Conservation (phyloP, 2,797 vertebrate genomes). For the Gobionotothen gibberifrons region DNA sequence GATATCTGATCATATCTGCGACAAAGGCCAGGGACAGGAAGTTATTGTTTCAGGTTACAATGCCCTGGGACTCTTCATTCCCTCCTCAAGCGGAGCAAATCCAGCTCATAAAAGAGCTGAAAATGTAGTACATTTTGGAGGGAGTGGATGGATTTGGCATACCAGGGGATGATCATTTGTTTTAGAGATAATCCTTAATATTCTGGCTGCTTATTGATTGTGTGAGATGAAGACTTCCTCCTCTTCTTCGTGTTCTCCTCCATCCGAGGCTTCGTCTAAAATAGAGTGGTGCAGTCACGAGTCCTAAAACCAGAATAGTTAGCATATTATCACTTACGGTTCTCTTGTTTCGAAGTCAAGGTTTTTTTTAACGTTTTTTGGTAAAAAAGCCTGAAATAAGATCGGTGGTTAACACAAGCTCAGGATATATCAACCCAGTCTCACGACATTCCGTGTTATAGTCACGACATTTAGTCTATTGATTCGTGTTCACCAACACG, state of each 20-base stretch:
- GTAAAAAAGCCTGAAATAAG: no score
- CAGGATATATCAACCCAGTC: no score
- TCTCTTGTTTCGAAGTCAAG: no score
- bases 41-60: neutral
- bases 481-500: no score
- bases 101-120: neutral
- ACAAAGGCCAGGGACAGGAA: slow-evolving; percentile 9
- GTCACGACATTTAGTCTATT: no score
- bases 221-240: neutral
- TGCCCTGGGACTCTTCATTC: neutral
- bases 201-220: neutral
- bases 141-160: neutral
- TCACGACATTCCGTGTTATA: no score
- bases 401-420: no score
- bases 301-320: no score
- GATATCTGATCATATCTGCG: slow-evolving; percentile 10
- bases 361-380: no score
- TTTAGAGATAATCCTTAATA: neutral
- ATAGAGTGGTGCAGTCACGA: no score
- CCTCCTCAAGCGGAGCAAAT: neutral
- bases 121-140: neutral
- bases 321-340: no score
- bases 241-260: slow-evolving; percentile 1
- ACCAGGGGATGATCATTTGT: neutral
- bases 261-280: neutral